Evolutionary conservation across 2,797 vertebrate species (phyloP).

Genomic region (Synanceia verrucosa): DNA sequence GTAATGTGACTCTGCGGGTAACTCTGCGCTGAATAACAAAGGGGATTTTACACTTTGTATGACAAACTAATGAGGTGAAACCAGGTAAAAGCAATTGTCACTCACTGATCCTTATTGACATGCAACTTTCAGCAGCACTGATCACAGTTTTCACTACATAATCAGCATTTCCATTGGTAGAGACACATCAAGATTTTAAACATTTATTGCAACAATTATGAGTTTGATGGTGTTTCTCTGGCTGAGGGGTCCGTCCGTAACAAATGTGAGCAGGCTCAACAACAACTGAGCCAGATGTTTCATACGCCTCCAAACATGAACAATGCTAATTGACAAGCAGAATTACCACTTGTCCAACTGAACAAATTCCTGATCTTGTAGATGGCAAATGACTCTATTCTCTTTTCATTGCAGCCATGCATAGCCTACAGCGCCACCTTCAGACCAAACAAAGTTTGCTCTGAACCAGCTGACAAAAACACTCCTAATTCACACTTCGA

Average conservation of each 20-base stretch:
- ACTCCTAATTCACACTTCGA: no score
- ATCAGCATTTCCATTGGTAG: slow-evolving; percentile 19
- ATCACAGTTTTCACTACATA: slow-evolving; percentile 2
- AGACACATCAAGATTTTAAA: slow-evolving; percentile 13
- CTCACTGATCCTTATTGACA: slow-evolving; percentile 28
- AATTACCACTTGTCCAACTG: no score
- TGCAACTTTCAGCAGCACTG: slow-evolving; percentile 14
- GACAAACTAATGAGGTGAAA: slow-evolving; percentile 51
- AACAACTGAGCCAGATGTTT: slow-evolving; percentile 7
- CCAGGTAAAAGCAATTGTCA: slow-evolving; percentile 50
- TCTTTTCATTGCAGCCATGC: no score
- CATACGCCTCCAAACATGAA: no score
- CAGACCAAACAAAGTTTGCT: no score
- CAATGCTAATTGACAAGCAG: no score
- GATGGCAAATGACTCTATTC: no score
- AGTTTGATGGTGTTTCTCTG: neutral
- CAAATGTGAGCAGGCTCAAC: slow-evolving; percentile 6
- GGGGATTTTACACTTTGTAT: slow-evolving; percentile 12
- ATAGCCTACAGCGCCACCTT: no score
- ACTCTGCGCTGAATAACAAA: slow-evolving; percentile 28
- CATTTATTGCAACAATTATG: slow-evolving; percentile 11
- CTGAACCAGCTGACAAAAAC: no score
- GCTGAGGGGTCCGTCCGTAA: neutral
- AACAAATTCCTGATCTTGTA: no score
- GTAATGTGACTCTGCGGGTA: slow-evolving; percentile 14